Base-by-base conservation (phyloP, 2,797 vertebrate species). In the Rallus crepitans region DNA sequence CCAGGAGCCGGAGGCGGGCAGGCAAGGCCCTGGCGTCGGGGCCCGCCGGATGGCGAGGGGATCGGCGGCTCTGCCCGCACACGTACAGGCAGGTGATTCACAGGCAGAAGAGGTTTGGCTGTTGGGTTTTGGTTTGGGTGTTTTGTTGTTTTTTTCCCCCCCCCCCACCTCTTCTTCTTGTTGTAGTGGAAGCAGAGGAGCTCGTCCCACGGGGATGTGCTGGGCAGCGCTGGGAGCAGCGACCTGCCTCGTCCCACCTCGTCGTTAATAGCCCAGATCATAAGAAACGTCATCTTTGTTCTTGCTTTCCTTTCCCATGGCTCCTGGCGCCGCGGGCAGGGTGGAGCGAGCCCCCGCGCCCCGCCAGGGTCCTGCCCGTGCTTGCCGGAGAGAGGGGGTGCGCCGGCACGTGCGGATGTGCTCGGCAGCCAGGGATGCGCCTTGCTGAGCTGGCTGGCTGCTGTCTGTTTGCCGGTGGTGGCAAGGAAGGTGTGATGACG, bases 221-320 rank as follows among this genome's bases (percentile, higher is more conserved):
- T 37, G 93, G 83, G 77, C 95, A 90, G 78, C 20, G 6, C 56
- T 15, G 60, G 92, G 82, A 93, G 89, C 92, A n/a, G 13, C 14
- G 73, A 73, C 95, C 87, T 65, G 80, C 94, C 82, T 45, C 70
- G 5, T 75, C 69, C 71, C 91, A 72, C 95, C 94, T 95, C 95
- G 77, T 84, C 75, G 95, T 96, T 96, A 92, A 92, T 56, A 88
- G 83, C 84, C 25, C 11, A 24, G 86, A 94, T 97, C 88, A 93
- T n/a, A 93, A 90, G 96, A 75, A 97, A 92, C 18, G 21, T 94
- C 95, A 96, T 73, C 90, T 96, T 94, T 96, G 93, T 96, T 94
- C 93, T 96, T 37, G 53, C 66, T 89, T 93, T n/a, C 72, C 69
- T 96, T 96, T 96, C 95, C 95, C 93, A 89, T 45, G 90, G 94